Conservation (phyloP, 2,113 vertebrate species). For the Alouatta palliata region DNA sequence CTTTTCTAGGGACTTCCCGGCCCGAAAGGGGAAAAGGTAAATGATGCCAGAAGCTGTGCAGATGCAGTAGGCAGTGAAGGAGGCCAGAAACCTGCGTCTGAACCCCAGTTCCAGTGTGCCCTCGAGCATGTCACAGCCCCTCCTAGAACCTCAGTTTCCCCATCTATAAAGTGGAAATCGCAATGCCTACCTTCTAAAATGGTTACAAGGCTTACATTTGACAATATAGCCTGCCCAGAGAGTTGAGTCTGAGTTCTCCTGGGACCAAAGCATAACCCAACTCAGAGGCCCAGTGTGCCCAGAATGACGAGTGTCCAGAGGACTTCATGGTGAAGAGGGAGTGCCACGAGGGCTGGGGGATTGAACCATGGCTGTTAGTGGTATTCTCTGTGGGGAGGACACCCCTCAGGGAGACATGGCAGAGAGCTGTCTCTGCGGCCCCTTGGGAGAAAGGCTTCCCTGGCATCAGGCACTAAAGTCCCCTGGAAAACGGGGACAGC, state of each 20-base stretch:
- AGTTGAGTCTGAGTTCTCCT: background rate
- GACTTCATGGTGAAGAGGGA: too few relatives aligned
- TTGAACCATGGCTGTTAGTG: background rate
- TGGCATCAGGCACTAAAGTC: background rate
- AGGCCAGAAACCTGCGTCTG: background rate
- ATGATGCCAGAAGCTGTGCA: background rate
- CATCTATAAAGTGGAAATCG: background rate
- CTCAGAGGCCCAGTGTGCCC: background rate
- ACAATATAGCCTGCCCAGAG: background rate
- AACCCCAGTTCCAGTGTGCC: background rate
- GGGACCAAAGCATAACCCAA: background rate
- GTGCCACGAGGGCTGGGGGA: background rate
- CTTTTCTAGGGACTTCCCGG: slow-evolving; percentile 90
- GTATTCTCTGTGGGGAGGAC: background rate
- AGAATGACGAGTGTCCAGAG: background rate
- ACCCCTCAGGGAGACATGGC: background rate
- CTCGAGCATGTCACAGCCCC: background rate
- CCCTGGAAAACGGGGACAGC: background rate
- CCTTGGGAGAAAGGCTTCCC: background rate
- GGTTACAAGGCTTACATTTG: background rate
- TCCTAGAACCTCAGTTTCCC: background rate
- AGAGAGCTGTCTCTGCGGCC: background rate
- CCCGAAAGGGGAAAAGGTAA: slow-evolving; percentile 96
- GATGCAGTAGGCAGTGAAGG: background rate
- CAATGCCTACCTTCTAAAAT: background rate